These are phyloP conservation scores for Hetaerina americana DNA, from an alignment of 1,140 invertebrate species.

Conservation along the genomic window DNA sequence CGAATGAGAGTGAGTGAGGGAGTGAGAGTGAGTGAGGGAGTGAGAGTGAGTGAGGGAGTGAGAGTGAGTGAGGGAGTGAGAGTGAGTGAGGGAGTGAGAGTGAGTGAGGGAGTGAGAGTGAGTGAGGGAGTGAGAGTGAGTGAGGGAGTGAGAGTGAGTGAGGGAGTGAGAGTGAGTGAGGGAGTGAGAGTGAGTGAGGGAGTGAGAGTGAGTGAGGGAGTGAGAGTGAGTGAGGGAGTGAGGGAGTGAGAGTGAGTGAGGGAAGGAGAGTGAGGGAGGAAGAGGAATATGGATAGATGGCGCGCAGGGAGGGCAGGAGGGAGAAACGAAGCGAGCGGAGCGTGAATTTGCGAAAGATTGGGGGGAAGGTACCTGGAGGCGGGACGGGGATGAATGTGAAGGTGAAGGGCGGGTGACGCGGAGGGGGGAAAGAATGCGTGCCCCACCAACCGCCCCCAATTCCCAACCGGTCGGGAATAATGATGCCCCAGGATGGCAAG, in stretches of 20 bases:
- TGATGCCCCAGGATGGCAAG: too few species aligned
- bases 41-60: too few species aligned
- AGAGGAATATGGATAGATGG: slow-evolving; percentile 6
- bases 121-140: neutral
- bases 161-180: neutral
- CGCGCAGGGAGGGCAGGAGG: neutral
- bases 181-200: neutral
- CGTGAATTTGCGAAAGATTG: too few species aligned
- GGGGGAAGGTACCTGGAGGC: neutral
- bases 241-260: neutral
- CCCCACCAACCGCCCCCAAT: too few species aligned
- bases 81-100: too few species aligned
- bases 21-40: too few species aligned
- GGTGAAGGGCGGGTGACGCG: neutral
- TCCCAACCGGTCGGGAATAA: too few species aligned
- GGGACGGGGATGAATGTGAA: neutral
- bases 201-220: neutral
- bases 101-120: neutral
- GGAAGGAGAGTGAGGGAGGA: neutral
- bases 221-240: neutral
- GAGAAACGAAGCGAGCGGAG: too few species aligned
- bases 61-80: too few species aligned
- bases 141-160: neutral
- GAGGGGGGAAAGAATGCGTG: neutral
- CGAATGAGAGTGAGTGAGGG: too few species aligned